phyloP scores from a whole-genome alignment of 2,888 invertebrate species.

The Luffia ferchaultella region DNA sequence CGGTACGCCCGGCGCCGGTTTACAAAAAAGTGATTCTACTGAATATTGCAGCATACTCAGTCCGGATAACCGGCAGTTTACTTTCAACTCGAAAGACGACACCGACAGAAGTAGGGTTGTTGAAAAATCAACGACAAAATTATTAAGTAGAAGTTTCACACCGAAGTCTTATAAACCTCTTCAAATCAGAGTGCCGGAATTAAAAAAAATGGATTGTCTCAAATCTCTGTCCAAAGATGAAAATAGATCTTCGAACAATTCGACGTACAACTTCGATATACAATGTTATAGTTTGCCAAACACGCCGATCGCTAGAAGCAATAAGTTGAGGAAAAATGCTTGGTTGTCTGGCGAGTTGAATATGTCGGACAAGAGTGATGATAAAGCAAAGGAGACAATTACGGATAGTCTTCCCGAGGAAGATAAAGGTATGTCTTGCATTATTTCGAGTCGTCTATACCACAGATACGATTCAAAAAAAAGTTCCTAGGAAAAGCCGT shows the following conservation, averaged over 20 bases:
- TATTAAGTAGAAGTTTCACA: slow-evolving; percentile 51
- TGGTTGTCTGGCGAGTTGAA: slow-evolving; percentile 57
- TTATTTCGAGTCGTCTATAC: no score
- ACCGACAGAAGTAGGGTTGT: slow-evolving; percentile 24
- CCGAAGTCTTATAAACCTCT: slow-evolving; percentile 55
- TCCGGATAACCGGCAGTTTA: slow-evolving; percentile 34
- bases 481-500: no score
- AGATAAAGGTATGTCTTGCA: background rate
- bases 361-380: slow-evolving; percentile 19
- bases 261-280: slow-evolving; percentile 57
- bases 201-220: slow-evolving; percentile 38
- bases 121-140: slow-evolving; percentile 34
- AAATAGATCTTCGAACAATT: slow-evolving; percentile 20
- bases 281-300: slow-evolving; percentile 55
- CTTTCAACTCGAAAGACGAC: slow-evolving; percentile 28
- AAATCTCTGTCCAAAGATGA: slow-evolving; percentile 38
- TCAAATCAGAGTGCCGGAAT: slow-evolving; percentile 54
- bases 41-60: slow-evolving; percentile 58
- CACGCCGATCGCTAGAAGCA: slow-evolving; percentile 63
- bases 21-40: slow-evolving; percentile 55
- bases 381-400: slow-evolving; percentile 12
- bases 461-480: no score
- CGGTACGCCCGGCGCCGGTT: slow-evolving; percentile 32
- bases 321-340: slow-evolving; percentile 59
- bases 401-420: background rate